Percentiles rank a stretch among this genome's conserved stretches.
phyloP scores from a whole-genome alignment of 2,888 invertebrate species.

The Folsomia manolachei region DNA sequence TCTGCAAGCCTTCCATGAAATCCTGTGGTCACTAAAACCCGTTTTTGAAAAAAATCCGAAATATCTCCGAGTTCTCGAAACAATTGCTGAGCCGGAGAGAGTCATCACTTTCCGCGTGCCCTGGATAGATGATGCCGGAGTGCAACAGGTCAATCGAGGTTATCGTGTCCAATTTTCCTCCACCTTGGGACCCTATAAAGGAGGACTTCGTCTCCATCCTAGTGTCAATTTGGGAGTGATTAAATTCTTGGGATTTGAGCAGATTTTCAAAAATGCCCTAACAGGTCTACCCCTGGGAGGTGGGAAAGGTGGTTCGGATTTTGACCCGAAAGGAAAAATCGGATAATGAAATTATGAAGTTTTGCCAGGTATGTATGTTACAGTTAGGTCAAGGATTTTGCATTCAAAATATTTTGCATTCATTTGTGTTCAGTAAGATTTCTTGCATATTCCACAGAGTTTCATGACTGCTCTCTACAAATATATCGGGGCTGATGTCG shows the following conservation, averaged over 20 bases:
- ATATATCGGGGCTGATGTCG: slow-evolving; percentile 19
- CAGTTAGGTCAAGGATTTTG: too few relatives aligned
- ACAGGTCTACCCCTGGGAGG: slow-evolving; percentile 29
- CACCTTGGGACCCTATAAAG: slow-evolving; percentile 26
- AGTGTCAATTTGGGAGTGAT: slow-evolving; percentile 22
- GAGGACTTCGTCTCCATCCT: slow-evolving; percentile 29
- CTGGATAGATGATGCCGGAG: slow-evolving; percentile 27
- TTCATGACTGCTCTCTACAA: slow-evolving; percentile 27
- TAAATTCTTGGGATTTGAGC: slow-evolving; percentile 28
- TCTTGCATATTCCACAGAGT: slow-evolving; percentile 15
- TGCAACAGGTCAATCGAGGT: slow-evolving; percentile 25
- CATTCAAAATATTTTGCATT: not conserved
- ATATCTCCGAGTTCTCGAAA: slow-evolving; percentile 21
- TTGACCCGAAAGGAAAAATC: slow-evolving; percentile 27
- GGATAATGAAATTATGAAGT: slow-evolving; percentile 27
- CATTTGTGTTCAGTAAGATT: not conserved
- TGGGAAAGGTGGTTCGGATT: slow-evolving; percentile 26
- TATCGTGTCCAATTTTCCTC: slow-evolving; percentile 28
- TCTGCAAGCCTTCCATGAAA: slow-evolving; percentile 20
- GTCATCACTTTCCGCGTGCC: slow-evolving; percentile 28
- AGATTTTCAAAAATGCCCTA: slow-evolving; percentile 27
- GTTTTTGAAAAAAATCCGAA: slow-evolving; percentile 27
- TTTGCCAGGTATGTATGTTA: slow-evolving; percentile 20
- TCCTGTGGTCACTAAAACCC: slow-evolving; percentile 20
- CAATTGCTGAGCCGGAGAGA: slow-evolving; percentile 27